Conservation (phyloP, 2,888 invertebrate species). For the Drosophila demipolita region DNA sequence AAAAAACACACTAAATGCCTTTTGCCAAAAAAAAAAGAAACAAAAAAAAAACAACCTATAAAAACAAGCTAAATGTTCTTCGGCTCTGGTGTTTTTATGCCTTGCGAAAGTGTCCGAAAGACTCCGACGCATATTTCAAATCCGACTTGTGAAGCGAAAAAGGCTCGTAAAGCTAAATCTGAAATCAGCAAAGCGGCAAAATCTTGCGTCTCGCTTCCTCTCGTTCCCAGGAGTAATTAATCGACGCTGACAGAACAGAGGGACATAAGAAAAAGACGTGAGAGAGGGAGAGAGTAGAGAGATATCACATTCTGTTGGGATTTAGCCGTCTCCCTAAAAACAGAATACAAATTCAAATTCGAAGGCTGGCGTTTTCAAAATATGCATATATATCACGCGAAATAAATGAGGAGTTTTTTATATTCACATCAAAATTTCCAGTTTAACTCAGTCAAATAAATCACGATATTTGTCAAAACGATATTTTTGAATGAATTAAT, state of each 20-base stretch:
- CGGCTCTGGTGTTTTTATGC: conserved; percentile 70
- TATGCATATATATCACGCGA: neutral
- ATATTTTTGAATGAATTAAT: neutral
- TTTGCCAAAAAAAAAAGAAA: conserved; percentile 31
- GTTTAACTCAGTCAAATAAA: neutral
- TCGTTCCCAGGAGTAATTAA: conserved; percentile 65
- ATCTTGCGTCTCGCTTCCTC: neutral
- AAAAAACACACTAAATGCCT: conserved; percentile 38
- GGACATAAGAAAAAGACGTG: neutral
- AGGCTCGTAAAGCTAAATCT: conserved; percentile 79
- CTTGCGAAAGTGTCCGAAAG: conserved; percentile 67
- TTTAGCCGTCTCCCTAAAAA: neutral
- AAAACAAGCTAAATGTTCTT: conserved; percentile 35
- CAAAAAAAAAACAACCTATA: conserved; percentile 32
- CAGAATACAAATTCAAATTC: neutral
- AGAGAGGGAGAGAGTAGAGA: conserved; percentile 11
- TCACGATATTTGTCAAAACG: neutral
- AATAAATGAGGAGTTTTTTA: neutral
- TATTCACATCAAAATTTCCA: neutral
- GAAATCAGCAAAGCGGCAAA: conserved; percentile 68
- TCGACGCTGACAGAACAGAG: conserved; percentile 53
- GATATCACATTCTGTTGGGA: neutral
- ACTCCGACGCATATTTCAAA: conserved; percentile 70
- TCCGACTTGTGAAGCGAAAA: conserved; percentile 75
- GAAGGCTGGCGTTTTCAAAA: conserved; percentile 1